Percentiles rank a stretch among this genome's conserved stretches.
Evolutionary conservation across 2,797 vertebrate genomes (phyloP).

Genomic region (Moxostoma hubbsi): DNA sequence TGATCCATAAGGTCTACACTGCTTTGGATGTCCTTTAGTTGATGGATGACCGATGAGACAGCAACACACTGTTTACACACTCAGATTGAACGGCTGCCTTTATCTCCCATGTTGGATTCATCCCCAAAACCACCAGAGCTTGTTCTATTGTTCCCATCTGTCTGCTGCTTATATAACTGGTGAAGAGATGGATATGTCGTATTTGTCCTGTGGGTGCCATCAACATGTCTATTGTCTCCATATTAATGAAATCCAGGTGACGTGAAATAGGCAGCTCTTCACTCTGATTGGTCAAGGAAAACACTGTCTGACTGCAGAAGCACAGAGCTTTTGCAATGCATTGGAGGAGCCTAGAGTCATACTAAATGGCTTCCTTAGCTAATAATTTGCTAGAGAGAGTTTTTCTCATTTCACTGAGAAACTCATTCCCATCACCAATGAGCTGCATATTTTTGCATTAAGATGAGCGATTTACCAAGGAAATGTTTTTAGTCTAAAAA

Average conservation of each 20-base stretch:
- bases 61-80: conserved; percentile 54
- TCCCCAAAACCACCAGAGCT: conserved; percentile 31
- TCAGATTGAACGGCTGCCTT: conserved; percentile 45
- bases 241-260: conserved; percentile 53
- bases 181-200: conserved; percentile 30
- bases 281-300: conserved; percentile 33
- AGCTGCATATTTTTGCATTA: conserved; percentile 43
- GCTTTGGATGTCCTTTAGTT: conserved; percentile 27
- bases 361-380: conserved; percentile 1
- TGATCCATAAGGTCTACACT: conserved; percentile 37
- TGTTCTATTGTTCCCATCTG: conserved; percentile 43
- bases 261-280: conserved; percentile 20
- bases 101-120: conserved; percentile 46
- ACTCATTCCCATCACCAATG: conserved; percentile 16
- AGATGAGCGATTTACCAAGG: conserved; percentile 20
- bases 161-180: conserved; percentile 39
- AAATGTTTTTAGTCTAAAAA: conserved; percentile 18
- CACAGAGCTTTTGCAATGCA: conserved; percentile 29
- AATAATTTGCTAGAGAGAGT: conserved; percentile 27
- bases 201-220: conserved; percentile 49
- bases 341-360: conserved; percentile 16
- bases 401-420: conserved; percentile 2
- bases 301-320: neutral
- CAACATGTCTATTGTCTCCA: conserved; percentile 42
- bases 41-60: conserved; percentile 48